Percentiles rank a stretch among this genome's conserved stretches.
Conservation (phyloP, 92 coral and sea anemone genomes). For the Zoanthus gigantus region DNA sequence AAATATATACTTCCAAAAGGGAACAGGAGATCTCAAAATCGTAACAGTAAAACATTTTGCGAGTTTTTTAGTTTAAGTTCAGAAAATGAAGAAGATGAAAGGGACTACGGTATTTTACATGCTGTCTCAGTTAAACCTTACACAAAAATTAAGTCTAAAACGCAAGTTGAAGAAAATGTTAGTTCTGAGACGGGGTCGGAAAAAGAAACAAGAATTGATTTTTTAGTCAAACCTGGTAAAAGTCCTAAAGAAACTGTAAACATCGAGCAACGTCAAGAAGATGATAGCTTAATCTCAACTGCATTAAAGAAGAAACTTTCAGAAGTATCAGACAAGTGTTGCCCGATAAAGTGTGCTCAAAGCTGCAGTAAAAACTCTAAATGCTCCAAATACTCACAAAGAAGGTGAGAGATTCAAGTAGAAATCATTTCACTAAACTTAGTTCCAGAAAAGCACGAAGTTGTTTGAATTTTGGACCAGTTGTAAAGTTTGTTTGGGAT, state of each 20-base stretch:
- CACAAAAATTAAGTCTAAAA: constrained; percentile 18
- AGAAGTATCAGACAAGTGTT: background rate
- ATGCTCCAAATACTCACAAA: background rate
- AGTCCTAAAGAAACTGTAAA: background rate
- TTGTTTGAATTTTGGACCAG: background rate
- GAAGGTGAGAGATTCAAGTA: background rate
- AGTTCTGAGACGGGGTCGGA: background rate
- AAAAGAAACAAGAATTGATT: background rate
- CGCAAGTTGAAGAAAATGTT: background rate
- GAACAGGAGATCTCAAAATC: background rate
- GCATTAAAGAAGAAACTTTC: background rate
- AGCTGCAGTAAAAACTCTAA: background rate
- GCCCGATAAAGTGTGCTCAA: background rate
- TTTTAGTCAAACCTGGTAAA: background rate
- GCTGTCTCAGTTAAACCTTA: background rate
- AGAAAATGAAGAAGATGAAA: constrained; percentile 19
- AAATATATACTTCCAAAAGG: background rate
- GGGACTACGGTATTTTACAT: too few relatives aligned
- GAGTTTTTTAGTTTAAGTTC: constrained; percentile 24
- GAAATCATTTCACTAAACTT: background rate
- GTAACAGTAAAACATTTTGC: background rate
- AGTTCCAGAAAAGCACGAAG: background rate
- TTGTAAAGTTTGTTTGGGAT: too few relatives aligned
- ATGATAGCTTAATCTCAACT: background rate
- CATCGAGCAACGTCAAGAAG: background rate